These are phyloP conservation scores for Nylanderia fulva DNA, from an alignment of 1,140 invertebrate genomes.

Conservation along the genomic window DNA sequence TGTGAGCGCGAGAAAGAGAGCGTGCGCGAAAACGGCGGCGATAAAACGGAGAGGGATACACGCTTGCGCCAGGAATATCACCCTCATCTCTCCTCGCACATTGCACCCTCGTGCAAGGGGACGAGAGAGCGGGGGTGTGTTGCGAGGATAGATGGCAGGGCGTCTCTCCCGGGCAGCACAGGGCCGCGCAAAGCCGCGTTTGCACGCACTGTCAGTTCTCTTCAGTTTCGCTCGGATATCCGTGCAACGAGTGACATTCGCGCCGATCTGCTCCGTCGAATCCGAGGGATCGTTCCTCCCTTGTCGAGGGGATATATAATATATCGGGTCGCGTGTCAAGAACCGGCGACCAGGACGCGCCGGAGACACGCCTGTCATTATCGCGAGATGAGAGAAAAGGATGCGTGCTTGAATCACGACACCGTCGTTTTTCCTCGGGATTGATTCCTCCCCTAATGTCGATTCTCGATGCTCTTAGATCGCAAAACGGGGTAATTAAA, in stretches of 20 bases:
- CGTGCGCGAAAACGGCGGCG: slow-evolving; percentile 16
- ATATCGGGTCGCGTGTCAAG: background rate
- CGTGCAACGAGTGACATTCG: slow-evolving; percentile 67
- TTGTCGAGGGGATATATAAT: background rate
- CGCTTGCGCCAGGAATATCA: slow-evolving; percentile 72
- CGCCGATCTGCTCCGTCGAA: slow-evolving; percentile 13
- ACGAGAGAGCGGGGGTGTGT: slow-evolving; percentile 70
- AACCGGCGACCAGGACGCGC: slow-evolving; percentile 32
- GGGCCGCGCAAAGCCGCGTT: slow-evolving; percentile 63
- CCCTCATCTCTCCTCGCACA: slow-evolving; percentile 67
- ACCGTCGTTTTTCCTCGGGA: background rate
- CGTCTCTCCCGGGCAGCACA: slow-evolving; percentile 73
- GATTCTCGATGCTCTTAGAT: background rate
- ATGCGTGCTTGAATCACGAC: background rate
- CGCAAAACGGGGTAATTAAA: background rate
- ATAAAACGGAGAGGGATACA: slow-evolving; percentile 69
- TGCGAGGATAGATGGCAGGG: slow-evolving; percentile 75
- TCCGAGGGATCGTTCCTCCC: background rate
- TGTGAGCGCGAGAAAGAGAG: background rate
- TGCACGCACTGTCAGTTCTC: slow-evolving; percentile 73
- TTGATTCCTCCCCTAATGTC: background rate
- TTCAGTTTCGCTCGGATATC: slow-evolving; percentile 72
- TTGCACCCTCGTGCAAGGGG: slow-evolving; percentile 31
- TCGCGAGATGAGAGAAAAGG: background rate
- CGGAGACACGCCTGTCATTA: slow-evolving; percentile 45